Percentiles rank a stretch among this genome's conserved stretches.
Conservation (phyloP, 2,113 vertebrate species). For the Caretta caretta region DNA sequence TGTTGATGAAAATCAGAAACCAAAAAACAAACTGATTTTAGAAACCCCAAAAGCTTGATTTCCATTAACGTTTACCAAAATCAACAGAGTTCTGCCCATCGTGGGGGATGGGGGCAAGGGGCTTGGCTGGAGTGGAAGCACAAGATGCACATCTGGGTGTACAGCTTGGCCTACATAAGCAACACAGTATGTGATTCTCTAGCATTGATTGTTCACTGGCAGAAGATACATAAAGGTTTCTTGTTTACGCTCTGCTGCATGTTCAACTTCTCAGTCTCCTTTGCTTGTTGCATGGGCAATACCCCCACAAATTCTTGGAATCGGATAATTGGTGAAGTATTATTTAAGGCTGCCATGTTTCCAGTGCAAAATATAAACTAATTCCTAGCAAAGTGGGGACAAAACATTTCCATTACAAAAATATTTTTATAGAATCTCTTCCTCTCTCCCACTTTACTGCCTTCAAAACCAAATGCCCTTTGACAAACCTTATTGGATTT, state of each 20-base stretch:
- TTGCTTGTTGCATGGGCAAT: not conserved
- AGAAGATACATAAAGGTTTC: conserved; percentile 27
- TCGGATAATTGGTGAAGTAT: conserved; percentile 9
- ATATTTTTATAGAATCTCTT: not conserved
- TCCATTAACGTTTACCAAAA: not conserved
- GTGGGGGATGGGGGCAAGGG: not conserved
- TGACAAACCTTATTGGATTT: not conserved
- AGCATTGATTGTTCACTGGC: not conserved
- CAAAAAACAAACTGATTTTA: not conserved
- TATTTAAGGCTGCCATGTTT: conserved; percentile 49
- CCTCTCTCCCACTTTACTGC: not conserved
- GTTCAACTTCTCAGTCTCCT: not conserved
- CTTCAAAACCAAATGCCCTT: not conserved
- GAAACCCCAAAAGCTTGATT: not conserved
- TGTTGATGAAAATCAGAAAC: not conserved
- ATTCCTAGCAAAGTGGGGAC: not conserved
- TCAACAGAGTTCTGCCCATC: not conserved
- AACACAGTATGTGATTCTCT: not conserved
- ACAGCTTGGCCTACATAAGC: not conserved
- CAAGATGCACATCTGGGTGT: not conserved
- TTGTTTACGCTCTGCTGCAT: not conserved
- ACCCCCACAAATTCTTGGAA: not conserved
- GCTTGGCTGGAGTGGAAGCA: not conserved
- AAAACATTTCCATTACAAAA: not conserved
- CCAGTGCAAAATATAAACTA: not conserved